phyloP scores from a whole-genome alignment of 2,797 vertebrate species.

The Chelidonichthys spinosus region DNA sequence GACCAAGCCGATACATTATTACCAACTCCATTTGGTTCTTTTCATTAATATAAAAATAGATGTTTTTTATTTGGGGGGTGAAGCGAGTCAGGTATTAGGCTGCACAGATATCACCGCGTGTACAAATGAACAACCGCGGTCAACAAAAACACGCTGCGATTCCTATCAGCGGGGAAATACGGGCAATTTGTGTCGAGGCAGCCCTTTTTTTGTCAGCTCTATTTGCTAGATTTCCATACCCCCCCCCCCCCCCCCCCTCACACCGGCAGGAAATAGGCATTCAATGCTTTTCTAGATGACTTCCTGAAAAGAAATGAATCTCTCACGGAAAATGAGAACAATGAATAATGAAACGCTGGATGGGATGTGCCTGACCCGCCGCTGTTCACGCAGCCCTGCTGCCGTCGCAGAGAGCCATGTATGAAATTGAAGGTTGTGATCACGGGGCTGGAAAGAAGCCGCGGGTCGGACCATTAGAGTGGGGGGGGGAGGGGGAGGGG shows the following conservation, averaged over 20 bases:
- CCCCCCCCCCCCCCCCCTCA: slow-evolving; percentile 29
- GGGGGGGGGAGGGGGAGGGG: slow-evolving; percentile 16
- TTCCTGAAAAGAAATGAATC: slow-evolving; percentile 82
- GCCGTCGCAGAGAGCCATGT: slow-evolving; percentile 60
- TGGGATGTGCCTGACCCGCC: slow-evolving; percentile 73
- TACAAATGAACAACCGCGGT: slow-evolving; percentile 68
- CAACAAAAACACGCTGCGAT: slow-evolving; percentile 70
- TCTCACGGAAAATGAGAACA: slow-evolving; percentile 77
- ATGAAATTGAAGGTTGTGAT: slow-evolving; percentile 79
- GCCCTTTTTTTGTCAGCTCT: slow-evolving; percentile 60
- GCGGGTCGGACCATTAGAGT: slow-evolving; percentile 53
- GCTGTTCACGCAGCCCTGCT: slow-evolving; percentile 65
- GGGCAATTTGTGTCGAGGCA: slow-evolving; percentile 70
- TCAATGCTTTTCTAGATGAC: slow-evolving; percentile 80
- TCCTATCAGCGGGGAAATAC: slow-evolving; percentile 65
- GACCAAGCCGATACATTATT: slow-evolving; percentile 65
- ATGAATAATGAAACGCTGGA: slow-evolving; percentile 82
- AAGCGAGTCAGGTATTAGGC: slow-evolving; percentile 62
- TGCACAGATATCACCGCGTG: slow-evolving; percentile 57
- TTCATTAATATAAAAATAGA: slow-evolving; percentile 52
- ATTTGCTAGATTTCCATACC: slow-evolving; percentile 70
- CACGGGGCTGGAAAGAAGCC: slow-evolving; percentile 66
- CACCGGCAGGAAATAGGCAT: slow-evolving; percentile 78
- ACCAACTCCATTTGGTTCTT: slow-evolving; percentile 48
- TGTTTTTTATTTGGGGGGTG: slow-evolving; percentile 12